Percentiles rank a stretch among this genome's conserved stretches.
Conservation (phyloP, 2,113 vertebrate genomes). For the Triplophysa dalaica region DNA sequence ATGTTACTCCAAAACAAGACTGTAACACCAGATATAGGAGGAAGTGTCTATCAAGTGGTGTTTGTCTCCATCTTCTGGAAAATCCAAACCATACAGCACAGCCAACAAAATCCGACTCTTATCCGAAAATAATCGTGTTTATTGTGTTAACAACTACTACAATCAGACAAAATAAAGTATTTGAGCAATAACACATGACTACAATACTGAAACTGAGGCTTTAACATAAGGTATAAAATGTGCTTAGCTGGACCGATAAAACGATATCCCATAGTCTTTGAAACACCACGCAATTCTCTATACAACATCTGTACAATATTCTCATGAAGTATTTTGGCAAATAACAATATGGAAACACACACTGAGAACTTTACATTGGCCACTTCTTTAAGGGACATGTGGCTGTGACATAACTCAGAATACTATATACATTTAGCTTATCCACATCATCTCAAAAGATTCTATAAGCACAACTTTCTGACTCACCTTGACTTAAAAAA, state of each 20-base stretch:
- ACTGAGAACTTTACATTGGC: constrained; percentile 16
- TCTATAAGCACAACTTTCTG: background rate
- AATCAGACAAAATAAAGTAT: background rate
- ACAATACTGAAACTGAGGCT: constrained; percentile 1
- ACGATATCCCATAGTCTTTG: background rate
- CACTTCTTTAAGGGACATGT: background rate
- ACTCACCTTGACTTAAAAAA: background rate
- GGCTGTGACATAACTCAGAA: background rate
- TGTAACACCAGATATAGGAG: background rate
- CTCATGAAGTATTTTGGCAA: constrained; percentile 34
- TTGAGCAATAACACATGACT: background rate
- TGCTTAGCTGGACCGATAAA: background rate
- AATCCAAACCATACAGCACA: background rate
- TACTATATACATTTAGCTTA: background rate
- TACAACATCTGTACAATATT: background rate
- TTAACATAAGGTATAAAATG: constrained; percentile 12
- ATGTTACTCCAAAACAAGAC: too few relatives aligned
- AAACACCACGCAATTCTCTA: background rate
- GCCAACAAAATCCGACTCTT: background rate
- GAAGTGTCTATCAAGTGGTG: constrained; percentile 15
- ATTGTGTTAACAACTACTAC: constrained; percentile 4
- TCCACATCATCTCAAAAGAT: background rate
- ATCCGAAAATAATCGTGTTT: constrained; percentile 1
- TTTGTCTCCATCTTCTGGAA: constrained; percentile 45
- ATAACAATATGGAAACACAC: background rate